These are phyloP conservation scores for Pygmarrhopalites habei DNA, from an alignment of 1,140 invertebrate genomes.

Conservation along the genomic window DNA sequence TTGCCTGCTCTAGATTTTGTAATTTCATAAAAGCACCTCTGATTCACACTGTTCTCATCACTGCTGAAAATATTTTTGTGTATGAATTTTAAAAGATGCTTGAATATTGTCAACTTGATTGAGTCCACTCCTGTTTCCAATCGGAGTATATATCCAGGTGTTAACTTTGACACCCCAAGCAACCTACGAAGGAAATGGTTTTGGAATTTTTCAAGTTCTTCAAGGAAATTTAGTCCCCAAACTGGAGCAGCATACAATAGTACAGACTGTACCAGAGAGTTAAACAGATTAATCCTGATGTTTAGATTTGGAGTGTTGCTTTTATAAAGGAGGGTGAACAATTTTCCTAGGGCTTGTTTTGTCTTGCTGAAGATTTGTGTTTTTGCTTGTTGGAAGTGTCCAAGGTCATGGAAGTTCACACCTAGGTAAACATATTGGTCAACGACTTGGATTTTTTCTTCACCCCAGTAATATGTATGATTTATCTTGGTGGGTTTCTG, in stretches of 20 bases:
- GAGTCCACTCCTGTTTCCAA: too few species aligned
- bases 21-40: too few species aligned
- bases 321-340: not conserved
- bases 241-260: not conserved
- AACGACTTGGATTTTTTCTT: not conserved
- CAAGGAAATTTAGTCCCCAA: not conserved
- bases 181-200: not conserved
- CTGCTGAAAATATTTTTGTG: too few species aligned
- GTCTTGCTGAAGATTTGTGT: not conserved
- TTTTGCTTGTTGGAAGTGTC: not conserved
- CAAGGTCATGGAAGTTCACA: not conserved
- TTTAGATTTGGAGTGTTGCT: not conserved
- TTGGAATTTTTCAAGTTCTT: slow-evolving; percentile 8
- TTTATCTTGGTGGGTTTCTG: not conserved
- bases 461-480: not conserved
- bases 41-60: too few species aligned
- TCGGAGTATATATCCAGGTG: not conserved
- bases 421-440: not conserved
- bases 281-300: not conserved
- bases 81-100: too few species aligned
- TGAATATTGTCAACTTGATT: too few species aligned
- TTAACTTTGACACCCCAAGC: not conserved
- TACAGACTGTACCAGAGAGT: not conserved
- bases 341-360: not conserved
- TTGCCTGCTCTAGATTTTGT: too few species aligned